A percentile compares a stretch with the other conserved stretches of the same genome.
phyloP scores from a whole-genome alignment of 2,113 vertebrate genomes.

The Ctenodactylus gundi region DNA sequence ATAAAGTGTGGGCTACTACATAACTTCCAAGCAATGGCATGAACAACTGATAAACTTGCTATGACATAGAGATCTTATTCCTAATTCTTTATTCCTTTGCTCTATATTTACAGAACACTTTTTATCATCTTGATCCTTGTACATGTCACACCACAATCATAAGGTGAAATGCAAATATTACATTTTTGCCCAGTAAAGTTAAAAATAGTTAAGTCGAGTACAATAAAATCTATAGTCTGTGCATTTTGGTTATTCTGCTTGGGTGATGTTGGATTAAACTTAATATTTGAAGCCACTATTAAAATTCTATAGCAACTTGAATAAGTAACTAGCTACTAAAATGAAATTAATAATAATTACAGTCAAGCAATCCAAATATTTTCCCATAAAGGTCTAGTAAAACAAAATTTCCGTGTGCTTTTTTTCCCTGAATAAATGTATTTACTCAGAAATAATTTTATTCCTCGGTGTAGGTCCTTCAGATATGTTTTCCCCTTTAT shows the following conservation, averaged over 20 bases:
- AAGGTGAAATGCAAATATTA: neutral
- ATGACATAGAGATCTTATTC: neutral
- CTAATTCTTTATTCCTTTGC: neutral
- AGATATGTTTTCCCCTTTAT: neutral
- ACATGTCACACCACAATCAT: neutral
- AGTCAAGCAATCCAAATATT: neutral
- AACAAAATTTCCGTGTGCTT: neutral
- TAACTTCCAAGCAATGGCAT: neutral
- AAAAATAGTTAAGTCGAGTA: neutral
- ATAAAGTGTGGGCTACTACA: neutral
- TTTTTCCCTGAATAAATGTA: neutral
- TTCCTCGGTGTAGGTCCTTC: neutral
- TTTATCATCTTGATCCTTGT: neutral
- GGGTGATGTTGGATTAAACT: neutral
- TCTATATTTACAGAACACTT: neutral
- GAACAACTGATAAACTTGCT: neutral
- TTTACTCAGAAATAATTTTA: constrained; percentile 20
- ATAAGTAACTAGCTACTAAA: neutral
- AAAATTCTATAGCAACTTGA: neutral
- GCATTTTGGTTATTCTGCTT: neutral
- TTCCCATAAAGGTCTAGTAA: neutral
- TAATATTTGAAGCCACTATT: neutral
- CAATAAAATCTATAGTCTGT: neutral
- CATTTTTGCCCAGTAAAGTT: constrained; percentile 1
- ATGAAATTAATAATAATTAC: neutral